Evolutionary conservation across 1,140 invertebrate genomes (phyloP), one percentile per base, ranked within the genome.

Genomic region (Megalonaias nervosa): DNA sequence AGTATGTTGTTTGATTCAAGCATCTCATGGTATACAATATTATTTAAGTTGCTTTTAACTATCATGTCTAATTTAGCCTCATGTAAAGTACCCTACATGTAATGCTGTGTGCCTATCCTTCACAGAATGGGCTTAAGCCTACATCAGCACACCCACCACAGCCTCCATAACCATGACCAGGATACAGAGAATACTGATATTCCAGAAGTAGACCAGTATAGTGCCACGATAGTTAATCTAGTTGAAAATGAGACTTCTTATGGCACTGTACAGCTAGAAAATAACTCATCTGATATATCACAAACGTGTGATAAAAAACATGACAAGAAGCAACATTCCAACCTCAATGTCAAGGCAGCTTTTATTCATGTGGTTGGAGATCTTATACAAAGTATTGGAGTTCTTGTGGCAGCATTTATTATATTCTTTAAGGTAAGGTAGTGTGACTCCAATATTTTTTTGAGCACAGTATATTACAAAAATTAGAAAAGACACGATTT

Each of bases 301-400:
- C 38, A 48, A 48, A 48, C 6, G 38, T 48, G 38, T 48, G 38
- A 48, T 48, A 48, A 48, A 48, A 48, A 48, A 48, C 11, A 11
- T 88, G 66, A 77, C 64, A 59, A 72, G 19, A 9, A 26, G 23
- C 17, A 71, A 55, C 60, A 75, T 23, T 65, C 82, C 69, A 99
- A 99, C 89, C 97, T 99, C 84, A 99, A 99, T 91, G 97, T 99
- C 12, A 93, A 97, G 80, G 98, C 98, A 2, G 98, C 98, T n/a
- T 97, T 97, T 88, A 97, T 99, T 75, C 98, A 99, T 90, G 98
- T 99, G 19, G 87, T 99, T 57, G 98, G 98, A 0, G 98, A 99
- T 92, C 96, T 99, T 83, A 93, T 99, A 74, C 98, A 99, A 92
- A 98, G 97, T 91, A 92, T 98, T 79, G 98, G 98, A 1, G 98